Percentiles rank a stretch among this genome's conserved stretches.
These are phyloP conservation scores for Scartelaos histophorus DNA, from an alignment of 2,113 vertebrate species.

Conservation along the genomic window DNA sequence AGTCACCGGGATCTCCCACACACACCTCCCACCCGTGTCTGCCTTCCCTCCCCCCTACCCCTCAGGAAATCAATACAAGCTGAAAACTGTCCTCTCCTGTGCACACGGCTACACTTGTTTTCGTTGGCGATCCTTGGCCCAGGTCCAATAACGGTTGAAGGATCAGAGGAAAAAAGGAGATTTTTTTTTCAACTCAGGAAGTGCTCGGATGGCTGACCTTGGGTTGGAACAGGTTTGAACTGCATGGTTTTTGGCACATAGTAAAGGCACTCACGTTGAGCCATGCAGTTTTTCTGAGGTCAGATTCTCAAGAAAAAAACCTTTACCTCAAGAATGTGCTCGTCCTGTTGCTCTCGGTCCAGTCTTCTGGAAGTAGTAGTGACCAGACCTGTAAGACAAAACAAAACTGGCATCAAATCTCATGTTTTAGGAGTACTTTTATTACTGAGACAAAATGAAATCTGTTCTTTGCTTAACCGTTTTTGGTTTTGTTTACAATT, in stretches of 20 bases:
- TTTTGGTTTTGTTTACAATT: too few species aligned
- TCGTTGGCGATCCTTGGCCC: constrained; percentile 32
- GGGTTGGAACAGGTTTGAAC: constrained; percentile 12
- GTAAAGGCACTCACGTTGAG: neutral
- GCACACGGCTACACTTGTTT: constrained; percentile 24
- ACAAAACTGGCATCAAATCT: neutral
- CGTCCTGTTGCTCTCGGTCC: constrained; percentile 92
- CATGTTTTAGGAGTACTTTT: neutral
- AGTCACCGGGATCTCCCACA: constrained; percentile 57
- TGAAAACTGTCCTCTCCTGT: constrained; percentile 41
- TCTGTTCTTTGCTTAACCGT: too few species aligned
- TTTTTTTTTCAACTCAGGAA: neutral
- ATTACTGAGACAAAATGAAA: neutral
- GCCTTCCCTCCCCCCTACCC: constrained; percentile 32
- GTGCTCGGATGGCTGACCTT: constrained; percentile 18
- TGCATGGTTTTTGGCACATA: constrained; percentile 10
- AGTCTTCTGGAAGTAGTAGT: constrained; percentile 93
- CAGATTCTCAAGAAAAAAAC: constrained; percentile 4
- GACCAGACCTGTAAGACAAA: constrained; percentile 83
- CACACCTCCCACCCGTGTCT: constrained; percentile 9
- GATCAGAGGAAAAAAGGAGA: constrained; percentile 16
- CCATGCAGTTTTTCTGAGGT: neutral
- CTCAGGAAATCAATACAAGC: constrained; percentile 55
- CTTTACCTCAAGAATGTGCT: constrained; percentile 94
- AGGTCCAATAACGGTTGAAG: constrained; percentile 24